These are phyloP conservation scores for Fulica atra DNA, from an alignment of 2,113 vertebrate species.

Conservation along the genomic window DNA sequence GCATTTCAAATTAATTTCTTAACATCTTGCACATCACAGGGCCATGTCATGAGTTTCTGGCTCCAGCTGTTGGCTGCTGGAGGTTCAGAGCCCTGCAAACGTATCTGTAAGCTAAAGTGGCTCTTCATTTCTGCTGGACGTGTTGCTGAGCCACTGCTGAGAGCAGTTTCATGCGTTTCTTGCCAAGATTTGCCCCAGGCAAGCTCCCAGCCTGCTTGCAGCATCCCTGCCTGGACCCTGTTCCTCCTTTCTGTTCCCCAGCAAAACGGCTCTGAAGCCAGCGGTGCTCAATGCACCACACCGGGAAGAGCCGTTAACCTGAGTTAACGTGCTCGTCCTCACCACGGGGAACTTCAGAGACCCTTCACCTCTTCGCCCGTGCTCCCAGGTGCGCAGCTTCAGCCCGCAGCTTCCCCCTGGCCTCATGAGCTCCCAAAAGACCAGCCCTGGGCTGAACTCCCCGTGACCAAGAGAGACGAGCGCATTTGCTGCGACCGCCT, in stretches of 20 bases:
- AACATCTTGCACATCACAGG: neutral
- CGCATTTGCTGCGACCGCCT: rapidly evolving
- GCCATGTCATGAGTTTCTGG: neutral
- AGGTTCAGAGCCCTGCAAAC: neutral
- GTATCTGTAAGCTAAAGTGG: neutral
- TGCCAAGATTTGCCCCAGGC: neutral
- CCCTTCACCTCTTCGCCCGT: neutral
- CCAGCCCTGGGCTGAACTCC: neutral
- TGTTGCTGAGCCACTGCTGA: neutral
- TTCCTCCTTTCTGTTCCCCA: neutral
- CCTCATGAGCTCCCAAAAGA: rapidly evolving
- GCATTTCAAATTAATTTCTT: conserved; percentile 22
- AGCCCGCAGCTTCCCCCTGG: neutral
- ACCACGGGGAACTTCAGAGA: rapidly evolving
- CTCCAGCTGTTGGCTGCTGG: neutral
- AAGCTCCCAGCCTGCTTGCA: neutral
- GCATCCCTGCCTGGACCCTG: neutral
- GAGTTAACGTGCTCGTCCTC: neutral
- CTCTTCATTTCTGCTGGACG: neutral
- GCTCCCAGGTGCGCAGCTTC: neutral
- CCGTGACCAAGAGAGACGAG: rapidly evolving
- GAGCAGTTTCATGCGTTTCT: neutral
- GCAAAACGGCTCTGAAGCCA: neutral
- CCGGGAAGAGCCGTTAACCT: neutral
- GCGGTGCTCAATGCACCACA: rapidly evolving